Evolutionary conservation across 2,797 vertebrate species (phyloP).

Genomic region (Siniperca undulata): DNA sequence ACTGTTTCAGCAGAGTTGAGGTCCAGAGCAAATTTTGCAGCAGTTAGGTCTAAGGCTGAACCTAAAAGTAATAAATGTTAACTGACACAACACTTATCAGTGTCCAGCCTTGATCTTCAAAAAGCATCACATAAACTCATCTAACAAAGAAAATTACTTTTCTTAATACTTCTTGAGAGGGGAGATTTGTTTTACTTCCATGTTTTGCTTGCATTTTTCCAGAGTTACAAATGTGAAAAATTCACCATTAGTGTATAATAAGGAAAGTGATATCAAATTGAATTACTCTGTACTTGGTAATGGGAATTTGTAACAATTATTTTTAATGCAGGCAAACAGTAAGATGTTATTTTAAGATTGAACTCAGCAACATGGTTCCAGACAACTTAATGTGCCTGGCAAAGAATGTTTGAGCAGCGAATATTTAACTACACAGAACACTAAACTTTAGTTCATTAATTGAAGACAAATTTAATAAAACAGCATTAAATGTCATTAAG

Average conservation of each 20-base stretch:
- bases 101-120: conserved; percentile 17
- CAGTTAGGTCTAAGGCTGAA: conserved; percentile 37
- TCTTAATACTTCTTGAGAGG: not conserved
- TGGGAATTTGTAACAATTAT: not conserved
- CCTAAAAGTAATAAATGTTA: conserved; percentile 10
- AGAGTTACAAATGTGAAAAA: not conserved
- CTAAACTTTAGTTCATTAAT: conserved; percentile 12
- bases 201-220: conserved; percentile 19
- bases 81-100: conserved; percentile 23
- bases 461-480: not conserved
- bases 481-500: not conserved
- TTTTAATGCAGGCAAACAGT: conserved; percentile 6
- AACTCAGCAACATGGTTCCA: conserved; percentile 10
- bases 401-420: not conserved
- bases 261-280: not conserved
- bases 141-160: not conserved
- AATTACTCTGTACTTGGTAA: not conserved
- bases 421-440: not conserved
- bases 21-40: conserved; percentile 47
- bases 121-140: conserved; percentile 20
- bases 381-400: not conserved
- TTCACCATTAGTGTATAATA: not conserved
- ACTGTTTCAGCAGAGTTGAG: conserved; percentile 58
- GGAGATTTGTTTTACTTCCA: not conserved
- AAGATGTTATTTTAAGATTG: not conserved